Percentiles rank a stretch among this genome's conserved stretches.
Evolutionary conservation across 2,797 vertebrate genomes (phyloP).

Genomic region (Vespertilio murinus): DNA sequence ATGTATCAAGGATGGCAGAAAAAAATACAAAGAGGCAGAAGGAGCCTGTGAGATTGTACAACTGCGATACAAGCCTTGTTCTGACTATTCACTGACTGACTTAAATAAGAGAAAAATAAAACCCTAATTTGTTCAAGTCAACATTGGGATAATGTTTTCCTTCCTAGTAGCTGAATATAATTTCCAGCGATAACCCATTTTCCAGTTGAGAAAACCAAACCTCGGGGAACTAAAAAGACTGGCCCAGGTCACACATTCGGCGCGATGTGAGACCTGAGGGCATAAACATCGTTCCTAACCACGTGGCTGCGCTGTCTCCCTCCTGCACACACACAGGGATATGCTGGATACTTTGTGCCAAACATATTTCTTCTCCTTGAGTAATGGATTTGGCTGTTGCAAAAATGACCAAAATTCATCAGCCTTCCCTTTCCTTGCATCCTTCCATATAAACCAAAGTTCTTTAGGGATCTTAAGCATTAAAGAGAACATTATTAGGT

Average conservation of each 20-base stretch:
- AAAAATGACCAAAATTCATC: background rate
- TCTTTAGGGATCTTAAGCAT: background rate
- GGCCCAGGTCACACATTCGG: background rate
- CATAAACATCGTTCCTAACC: background rate
- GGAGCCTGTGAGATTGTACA: background rate
- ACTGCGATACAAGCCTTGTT: background rate
- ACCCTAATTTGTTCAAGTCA: background rate
- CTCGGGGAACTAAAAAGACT: background rate
- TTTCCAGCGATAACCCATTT: background rate
- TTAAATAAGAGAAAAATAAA: background rate
- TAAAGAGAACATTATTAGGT: background rate
- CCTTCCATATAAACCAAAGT: background rate
- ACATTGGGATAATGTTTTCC: background rate
- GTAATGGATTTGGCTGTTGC: background rate
- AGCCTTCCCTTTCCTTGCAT: background rate
- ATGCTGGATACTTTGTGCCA: background rate
- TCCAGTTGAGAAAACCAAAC: background rate
- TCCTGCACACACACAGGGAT: background rate
- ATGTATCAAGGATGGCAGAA: background rate
- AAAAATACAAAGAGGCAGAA: background rate
- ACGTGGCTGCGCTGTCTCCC: background rate
- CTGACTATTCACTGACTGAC: background rate
- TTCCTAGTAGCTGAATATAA: background rate
- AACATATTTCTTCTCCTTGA: background rate
- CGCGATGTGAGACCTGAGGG: background rate